A percentile compares a stretch with the other conserved stretches of the same genome.
Conservation (phyloP, 2,113 vertebrate genomes). For the Corythornis cristatus region DNA sequence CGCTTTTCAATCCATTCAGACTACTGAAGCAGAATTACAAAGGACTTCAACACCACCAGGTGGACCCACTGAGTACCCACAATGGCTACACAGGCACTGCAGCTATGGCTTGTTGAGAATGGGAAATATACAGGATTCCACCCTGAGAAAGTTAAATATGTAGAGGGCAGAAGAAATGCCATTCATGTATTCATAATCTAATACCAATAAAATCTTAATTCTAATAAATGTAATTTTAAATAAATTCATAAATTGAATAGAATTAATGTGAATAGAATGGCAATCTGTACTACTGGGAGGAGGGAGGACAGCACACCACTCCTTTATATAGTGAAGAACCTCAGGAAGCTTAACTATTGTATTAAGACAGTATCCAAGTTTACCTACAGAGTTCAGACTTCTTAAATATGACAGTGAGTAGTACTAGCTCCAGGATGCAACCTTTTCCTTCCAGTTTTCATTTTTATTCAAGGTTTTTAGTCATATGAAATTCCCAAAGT, state of each 20-base stretch:
- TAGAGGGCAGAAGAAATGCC: neutral
- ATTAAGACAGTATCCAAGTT: neutral
- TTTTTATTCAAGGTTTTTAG: neutral
- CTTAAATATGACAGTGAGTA: neutral
- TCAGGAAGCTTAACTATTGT: neutral
- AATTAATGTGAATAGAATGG: neutral
- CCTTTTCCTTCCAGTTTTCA: neutral
- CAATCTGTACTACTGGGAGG: neutral
- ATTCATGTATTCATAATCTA: neutral
- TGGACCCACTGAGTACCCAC: neutral
- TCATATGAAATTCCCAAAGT: neutral
- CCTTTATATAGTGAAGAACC: neutral
- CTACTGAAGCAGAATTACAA: neutral
- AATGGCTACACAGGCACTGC: neutral
- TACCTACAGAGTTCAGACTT: neutral
- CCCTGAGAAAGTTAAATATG: neutral
- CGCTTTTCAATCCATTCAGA: neutral
- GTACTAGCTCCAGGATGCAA: neutral
- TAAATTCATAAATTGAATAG: neutral
- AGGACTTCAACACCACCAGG: neutral
- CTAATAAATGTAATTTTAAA: neutral
- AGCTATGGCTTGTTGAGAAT: neutral
- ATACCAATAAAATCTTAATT: neutral
- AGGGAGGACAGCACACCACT: neutral
- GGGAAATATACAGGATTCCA: neutral